These are phyloP conservation scores for Tragelaphus scriptus DNA, from an alignment of 2,113 vertebrate species.

Conservation along the genomic window DNA sequence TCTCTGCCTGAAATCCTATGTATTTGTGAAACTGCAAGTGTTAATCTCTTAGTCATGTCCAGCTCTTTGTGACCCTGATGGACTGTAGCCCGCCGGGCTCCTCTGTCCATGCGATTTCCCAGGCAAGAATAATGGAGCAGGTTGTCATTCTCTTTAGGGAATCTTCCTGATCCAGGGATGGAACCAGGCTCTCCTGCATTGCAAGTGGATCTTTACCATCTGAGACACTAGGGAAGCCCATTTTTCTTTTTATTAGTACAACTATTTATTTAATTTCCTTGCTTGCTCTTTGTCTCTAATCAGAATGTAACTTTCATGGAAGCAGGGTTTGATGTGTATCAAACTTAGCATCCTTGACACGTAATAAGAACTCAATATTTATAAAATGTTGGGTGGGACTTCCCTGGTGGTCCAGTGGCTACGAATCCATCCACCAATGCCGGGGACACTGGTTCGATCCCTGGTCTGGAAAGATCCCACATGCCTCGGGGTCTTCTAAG, in stretches of 20 bases:
- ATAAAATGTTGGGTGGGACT: background rate
- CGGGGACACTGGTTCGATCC: background rate
- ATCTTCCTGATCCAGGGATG: background rate
- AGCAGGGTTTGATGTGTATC: background rate
- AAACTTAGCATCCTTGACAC: background rate
- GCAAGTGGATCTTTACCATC: background rate
- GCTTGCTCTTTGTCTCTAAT: background rate
- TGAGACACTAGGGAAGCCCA: background rate
- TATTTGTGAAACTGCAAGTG: background rate
- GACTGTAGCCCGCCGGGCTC: fast-evolving
- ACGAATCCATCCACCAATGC: fast-evolving
- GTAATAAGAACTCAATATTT: background rate
- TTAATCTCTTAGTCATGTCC: background rate
- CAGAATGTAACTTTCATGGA: background rate
- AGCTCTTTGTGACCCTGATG: background rate
- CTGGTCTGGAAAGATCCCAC: background rate
- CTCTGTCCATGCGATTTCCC: background rate
- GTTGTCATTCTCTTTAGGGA: background rate
- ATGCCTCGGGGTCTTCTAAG: background rate
- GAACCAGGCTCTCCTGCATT: background rate
- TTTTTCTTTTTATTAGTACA: background rate
- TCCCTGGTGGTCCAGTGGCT: background rate
- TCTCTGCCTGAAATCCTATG: background rate
- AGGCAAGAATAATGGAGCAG: background rate
- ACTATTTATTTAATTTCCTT: background rate